phyloP scores from a whole-genome alignment of 2,888 invertebrate species.

The Rotaria sp. region DNA sequence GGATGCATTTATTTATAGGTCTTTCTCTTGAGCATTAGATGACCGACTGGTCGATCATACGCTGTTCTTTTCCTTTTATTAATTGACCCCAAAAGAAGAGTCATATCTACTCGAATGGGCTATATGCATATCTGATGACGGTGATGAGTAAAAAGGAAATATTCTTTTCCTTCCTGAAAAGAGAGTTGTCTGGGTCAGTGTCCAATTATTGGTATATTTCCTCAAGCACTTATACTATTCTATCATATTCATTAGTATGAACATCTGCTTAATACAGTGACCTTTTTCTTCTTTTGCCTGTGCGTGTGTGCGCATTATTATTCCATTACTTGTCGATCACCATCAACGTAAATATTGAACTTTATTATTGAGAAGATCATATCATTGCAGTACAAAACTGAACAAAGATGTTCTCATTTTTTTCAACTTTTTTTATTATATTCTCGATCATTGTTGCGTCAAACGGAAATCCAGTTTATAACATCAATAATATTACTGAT shows the following conservation, averaged over 20 bases:
- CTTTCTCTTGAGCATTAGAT: no score
- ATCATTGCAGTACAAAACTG: no score
- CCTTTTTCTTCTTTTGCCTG: background rate
- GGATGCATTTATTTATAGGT: no score
- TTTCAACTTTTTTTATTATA: background rate
- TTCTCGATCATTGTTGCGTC: background rate
- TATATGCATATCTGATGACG: background rate
- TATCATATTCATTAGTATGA: background rate
- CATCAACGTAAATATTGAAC: background rate
- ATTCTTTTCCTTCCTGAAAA: background rate
- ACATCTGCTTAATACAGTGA: background rate
- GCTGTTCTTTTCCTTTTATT: background rate
- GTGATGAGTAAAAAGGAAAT: background rate
- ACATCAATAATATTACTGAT: background rate
- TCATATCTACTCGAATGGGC: background rate
- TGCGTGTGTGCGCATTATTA: background rate
- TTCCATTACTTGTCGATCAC: background rate
- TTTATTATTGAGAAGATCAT: background rate
- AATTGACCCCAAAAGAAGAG: background rate
- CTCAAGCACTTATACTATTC: background rate
- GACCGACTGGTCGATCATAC: background rate
- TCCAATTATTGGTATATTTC: background rate
- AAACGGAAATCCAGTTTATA: background rate
- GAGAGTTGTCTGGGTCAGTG: background rate
- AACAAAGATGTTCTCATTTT: background rate